A percentile compares a stretch with the other conserved stretches of the same genome.
Conservation (phyloP, 2,113 vertebrate genomes). For the Heloderma charlesbogerti region DNA sequence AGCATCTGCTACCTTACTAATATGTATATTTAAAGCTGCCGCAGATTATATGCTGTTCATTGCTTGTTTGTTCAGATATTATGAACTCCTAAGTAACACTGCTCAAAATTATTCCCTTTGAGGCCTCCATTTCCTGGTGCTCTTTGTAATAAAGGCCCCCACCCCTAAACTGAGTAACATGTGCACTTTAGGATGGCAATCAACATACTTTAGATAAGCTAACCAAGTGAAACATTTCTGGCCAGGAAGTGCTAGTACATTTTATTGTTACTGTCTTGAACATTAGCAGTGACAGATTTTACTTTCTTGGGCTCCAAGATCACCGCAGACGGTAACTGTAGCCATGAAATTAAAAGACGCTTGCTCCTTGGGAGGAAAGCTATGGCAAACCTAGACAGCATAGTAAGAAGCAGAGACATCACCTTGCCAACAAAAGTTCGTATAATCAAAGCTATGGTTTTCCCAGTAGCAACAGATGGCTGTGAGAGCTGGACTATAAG, state of each 20-base stretch:
- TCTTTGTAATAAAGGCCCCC: constrained; percentile 24
- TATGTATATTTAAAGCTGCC: constrained; percentile 73
- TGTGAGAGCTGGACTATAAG: too few relatives aligned
- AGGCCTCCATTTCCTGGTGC: constrained; percentile 32
- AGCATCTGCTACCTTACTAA: constrained; percentile 78
- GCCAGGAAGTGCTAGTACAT: constrained; percentile 31
- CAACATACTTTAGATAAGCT: not conserved
- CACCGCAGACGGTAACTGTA: too few relatives aligned
- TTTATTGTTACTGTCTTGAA: not conserved
- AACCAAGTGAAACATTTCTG: constrained; percentile 28
- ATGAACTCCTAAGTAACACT: constrained; percentile 55
- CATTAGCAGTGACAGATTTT: too few relatives aligned
- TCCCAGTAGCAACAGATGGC: too few relatives aligned
- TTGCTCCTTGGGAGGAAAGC: too few relatives aligned
- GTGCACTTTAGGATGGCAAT: not conserved
- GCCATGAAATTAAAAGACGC: too few relatives aligned
- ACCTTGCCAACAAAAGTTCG: too few relatives aligned
- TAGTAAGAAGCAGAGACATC: too few relatives aligned
- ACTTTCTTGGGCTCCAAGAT: too few relatives aligned
- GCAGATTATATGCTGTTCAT: constrained; percentile 68
- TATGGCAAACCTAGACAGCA: too few relatives aligned
- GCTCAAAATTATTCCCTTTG: constrained; percentile 62
- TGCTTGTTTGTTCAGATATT: constrained; percentile 74
- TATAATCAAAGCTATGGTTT: too few relatives aligned
- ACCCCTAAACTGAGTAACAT: not conserved